These are phyloP conservation scores for Bolinopsis microptera DNA, from an alignment of 37 sponge, comb jelly and placozoan species.

Conservation along the genomic window DNA sequence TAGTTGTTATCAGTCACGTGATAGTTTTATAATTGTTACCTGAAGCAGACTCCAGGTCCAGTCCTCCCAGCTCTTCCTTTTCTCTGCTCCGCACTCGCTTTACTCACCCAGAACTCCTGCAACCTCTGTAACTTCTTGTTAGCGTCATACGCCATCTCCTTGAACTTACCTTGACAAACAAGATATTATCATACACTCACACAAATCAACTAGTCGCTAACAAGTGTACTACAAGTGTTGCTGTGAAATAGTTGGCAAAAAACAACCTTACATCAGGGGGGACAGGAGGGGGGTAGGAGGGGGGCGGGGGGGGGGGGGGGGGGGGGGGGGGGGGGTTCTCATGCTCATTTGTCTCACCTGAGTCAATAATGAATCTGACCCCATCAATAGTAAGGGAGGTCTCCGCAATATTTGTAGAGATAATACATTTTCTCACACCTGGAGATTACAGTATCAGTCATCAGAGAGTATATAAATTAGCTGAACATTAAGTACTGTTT, in stretches of 20 bases:
- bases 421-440: slow-evolving; percentile 85
- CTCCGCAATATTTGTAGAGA: slow-evolving; percentile 96
- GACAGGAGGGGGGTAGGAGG: too few relatives aligned
- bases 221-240: too few relatives aligned
- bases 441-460: background rate
- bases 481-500: background rate
- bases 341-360: too few relatives aligned
- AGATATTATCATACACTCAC: background rate
- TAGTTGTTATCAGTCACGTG: too few relatives aligned
- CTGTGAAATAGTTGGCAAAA: too few relatives aligned
- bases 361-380: slow-evolving; percentile 70
- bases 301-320: too few relatives aligned
- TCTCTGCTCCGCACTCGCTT: slow-evolving; percentile 94
- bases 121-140: slow-evolving; percentile 82
- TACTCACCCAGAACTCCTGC: slow-evolving; percentile 97
- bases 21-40: too few relatives aligned
- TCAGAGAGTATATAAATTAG: too few relatives aligned
- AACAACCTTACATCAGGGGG: too few relatives aligned
- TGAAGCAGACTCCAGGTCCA: slow-evolving; percentile 94
- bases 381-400: slow-evolving; percentile 97
- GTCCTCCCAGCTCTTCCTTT: slow-evolving; percentile 97
- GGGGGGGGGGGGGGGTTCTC: too few relatives aligned
- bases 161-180: slow-evolving; percentile 71
- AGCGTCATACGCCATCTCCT: slow-evolving; percentile 95
- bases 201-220: background rate